Evolutionary conservation across 1,140 invertebrate species (phyloP).

Genomic region (Drosophila pallidifrons): DNA sequence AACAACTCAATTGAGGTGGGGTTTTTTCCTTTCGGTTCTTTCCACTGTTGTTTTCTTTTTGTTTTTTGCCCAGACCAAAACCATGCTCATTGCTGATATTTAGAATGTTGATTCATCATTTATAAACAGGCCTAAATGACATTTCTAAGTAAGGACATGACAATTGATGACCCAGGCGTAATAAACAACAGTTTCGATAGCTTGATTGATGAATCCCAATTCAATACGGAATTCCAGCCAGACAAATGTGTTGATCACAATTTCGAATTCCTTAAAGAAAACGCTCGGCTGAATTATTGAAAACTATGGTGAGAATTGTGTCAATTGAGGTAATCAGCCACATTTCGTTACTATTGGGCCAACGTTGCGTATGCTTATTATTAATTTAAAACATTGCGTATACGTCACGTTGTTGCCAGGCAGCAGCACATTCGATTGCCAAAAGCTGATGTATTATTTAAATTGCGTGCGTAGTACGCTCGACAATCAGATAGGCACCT

Average conservation of each 20-base stretch:
- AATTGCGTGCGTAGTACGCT: slow-evolving; percentile 43
- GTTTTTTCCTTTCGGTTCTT: background rate
- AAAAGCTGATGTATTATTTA: slow-evolving; percentile 67
- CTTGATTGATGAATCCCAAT: slow-evolving; percentile 19
- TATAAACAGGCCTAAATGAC: slow-evolving; percentile 16
- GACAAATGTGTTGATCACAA: background rate
- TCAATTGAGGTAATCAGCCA: slow-evolving; percentile 4
- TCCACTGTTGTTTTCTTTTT: background rate
- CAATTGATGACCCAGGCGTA: slow-evolving; percentile 13
- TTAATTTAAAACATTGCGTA: slow-evolving; percentile 60
- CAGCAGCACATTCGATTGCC: slow-evolving; percentile 50
- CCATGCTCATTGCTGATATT: slow-evolving; percentile 20
- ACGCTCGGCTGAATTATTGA: background rate
- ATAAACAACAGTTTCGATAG: slow-evolving; percentile 26
- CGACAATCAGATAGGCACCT: slow-evolving; percentile 18
- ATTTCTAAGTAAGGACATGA: slow-evolving; percentile 22
- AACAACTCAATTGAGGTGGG: slow-evolving; percentile 30
- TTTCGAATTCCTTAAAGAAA: background rate
- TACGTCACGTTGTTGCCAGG: slow-evolving; percentile 48
- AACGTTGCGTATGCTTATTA: slow-evolving; percentile 65
- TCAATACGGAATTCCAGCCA: background rate
- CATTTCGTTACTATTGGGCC: background rate
- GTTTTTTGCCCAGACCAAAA: background rate
- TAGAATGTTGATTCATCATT: slow-evolving; percentile 35
- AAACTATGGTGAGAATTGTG: background rate